Evolutionary conservation across 2,888 invertebrate species (phyloP), one percentile per base, ranked within the genome.

Genomic region (Morpho helenor): DNA sequence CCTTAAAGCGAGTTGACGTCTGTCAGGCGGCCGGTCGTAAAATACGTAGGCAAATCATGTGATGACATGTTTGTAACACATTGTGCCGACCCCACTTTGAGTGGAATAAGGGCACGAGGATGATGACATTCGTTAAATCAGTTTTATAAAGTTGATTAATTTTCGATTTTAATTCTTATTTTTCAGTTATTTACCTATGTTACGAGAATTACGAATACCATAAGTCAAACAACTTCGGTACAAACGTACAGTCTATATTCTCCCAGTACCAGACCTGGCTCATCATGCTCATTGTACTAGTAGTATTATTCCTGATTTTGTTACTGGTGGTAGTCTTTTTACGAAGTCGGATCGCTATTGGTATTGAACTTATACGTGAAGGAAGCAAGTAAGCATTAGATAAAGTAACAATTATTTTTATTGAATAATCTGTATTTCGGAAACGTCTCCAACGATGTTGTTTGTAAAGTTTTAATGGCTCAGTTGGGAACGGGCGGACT

Each of bases 311-410:
- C 1, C 76, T 91, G 0, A 91, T 96, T 42, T 84, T 95, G 8
- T 71, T 96, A 2, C 78, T 99, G 7, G 89, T 97, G 6, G 87
- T 98, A 0, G 89, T 98, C 55, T 96, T 97, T 78, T 89, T 99
- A 57, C 91, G 98, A 56, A 95, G 93, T 62, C 92, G 98, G 56
- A 97, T 99, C 59, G 82, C 92, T 3, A 93, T 99, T 62, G 98
- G 99, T 2, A 96, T 98, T 62, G 96, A 97, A 2, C 91, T 99
- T 9, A 97, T 99, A 64, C 94, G 95, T 68, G 98, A 99, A 87
- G 97, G 97, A 49, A 96, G 96, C 94, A 95, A 94, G 95, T 95
- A 78, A 91, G 93, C 91, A 56, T 49, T 3, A 31, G 31, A 31
- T 31, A 31, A 16, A 31, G 43, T 9, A 16, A 16, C 41, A 31